phyloP scores from a whole-genome alignment of 2,888 invertebrate genomes.

The Magallana nippona region DNA sequence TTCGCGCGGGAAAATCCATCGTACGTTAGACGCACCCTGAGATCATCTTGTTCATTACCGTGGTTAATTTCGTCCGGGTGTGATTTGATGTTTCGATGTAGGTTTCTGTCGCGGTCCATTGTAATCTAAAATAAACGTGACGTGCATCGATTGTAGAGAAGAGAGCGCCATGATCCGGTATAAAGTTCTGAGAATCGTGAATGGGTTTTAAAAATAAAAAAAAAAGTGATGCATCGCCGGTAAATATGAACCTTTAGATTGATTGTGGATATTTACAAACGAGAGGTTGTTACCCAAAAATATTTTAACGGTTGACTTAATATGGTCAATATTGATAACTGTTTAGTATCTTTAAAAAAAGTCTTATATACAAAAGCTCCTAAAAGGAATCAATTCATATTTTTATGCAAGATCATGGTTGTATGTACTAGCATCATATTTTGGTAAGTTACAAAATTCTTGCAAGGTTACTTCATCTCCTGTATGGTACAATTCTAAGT shows the following conservation, averaged over 20 bases:
- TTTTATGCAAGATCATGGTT: too few relatives aligned
- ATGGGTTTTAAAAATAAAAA: conserved; percentile 3
- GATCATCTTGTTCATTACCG: conserved; percentile 30
- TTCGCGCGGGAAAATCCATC: conserved; percentile 33
- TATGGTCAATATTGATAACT: too few relatives aligned
- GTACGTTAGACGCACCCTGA: neutral
- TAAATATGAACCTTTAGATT: neutral
- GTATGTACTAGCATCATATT: too few relatives aligned
- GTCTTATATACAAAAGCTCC: too few relatives aligned
- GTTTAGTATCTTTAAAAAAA: too few relatives aligned
- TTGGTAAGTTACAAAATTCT: too few relatives aligned
- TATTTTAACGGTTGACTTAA: too few relatives aligned
- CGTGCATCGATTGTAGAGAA: conserved; percentile 7
- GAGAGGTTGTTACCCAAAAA: too few relatives aligned
- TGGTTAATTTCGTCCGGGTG: conserved; percentile 13
- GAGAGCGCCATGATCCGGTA: neutral
- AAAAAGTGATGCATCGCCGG: neutral
- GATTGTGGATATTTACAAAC: neutral
- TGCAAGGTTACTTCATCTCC: too few relatives aligned
- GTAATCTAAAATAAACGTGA: neutral
- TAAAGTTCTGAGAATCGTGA: conserved; percentile 2
- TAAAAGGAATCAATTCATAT: too few relatives aligned
- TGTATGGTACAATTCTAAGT: too few relatives aligned
- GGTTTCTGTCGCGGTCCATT: conserved; percentile 4
- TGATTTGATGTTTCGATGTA: conserved; percentile 2